A percentile compares a stretch with the other conserved stretches of the same genome.
Conservation (phyloP, 2,797 vertebrate genomes). For the Fundulus diaphanus region DNA sequence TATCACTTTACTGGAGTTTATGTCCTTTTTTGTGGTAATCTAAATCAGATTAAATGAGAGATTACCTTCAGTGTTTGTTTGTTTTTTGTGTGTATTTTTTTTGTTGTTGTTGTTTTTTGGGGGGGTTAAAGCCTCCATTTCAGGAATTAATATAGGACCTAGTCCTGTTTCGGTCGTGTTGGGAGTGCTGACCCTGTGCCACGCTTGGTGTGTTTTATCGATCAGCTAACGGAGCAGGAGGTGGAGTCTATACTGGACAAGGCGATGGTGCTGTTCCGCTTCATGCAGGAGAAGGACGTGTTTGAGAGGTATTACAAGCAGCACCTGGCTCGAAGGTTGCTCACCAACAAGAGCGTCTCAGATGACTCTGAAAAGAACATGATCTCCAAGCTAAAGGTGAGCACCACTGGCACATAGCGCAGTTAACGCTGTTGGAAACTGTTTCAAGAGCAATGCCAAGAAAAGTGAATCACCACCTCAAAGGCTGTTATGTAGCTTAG, state of each 20-base stretch:
- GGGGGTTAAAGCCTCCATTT: background rate
- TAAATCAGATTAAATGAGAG: background rate
- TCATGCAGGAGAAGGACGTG: conserved; percentile 99
- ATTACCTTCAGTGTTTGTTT: background rate
- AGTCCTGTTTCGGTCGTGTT: background rate
- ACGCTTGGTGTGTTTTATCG: background rate
- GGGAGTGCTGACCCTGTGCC: background rate
- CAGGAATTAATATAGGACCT: background rate
- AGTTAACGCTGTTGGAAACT: background rate
- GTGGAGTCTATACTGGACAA: conserved; percentile 99
- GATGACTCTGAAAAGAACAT: conserved; percentile 99
- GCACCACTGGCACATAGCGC: conserved; percentile 4
- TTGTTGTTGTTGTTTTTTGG: too few relatives aligned
- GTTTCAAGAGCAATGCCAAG: background rate
- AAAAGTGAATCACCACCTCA: background rate
- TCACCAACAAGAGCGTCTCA: conserved; percentile 99
- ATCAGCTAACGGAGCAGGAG: conserved; percentile 87
- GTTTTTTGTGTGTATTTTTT: background rate
- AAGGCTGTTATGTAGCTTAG: background rate
- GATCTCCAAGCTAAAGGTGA: conserved; percentile 99
- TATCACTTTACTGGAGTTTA: background rate
- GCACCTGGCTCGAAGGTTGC: conserved; percentile 96
- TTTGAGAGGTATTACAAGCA: conserved; percentile 99
- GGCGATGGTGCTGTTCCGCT: conserved; percentile 99
- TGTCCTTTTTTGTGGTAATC: background rate